Evolutionary conservation across 2,113 vertebrate genomes (phyloP).

Genomic region (Podilymbus podiceps): DNA sequence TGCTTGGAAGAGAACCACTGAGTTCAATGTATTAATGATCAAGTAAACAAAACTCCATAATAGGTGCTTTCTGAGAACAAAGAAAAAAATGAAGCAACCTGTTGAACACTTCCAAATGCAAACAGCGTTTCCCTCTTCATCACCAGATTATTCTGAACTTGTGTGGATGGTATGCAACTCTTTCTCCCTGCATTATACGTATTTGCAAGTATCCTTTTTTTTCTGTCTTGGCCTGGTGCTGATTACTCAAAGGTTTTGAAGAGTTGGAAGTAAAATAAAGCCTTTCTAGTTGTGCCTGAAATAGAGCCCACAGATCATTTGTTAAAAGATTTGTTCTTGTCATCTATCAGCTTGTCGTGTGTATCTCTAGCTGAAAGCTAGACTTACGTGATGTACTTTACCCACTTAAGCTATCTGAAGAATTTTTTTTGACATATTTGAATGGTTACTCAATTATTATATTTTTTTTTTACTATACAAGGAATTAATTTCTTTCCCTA

Average conservation of each 20-base stretch:
- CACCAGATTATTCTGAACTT: constrained; percentile 9
- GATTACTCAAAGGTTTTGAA: constrained; percentile 8
- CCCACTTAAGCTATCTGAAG: neutral
- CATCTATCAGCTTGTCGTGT: neutral
- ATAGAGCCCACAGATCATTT: neutral
- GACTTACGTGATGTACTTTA: neutral
- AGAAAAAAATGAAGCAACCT: neutral
- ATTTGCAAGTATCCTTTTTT: constrained; percentile 23
- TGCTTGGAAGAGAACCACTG: neutral
- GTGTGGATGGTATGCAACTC: neutral
- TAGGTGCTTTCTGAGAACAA: constrained; percentile 7
- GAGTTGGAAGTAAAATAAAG: constrained; percentile 11
- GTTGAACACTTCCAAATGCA: neutral
- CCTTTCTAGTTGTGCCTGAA: constrained; percentile 6
- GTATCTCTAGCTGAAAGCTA: neutral
- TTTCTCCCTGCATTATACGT: neutral
- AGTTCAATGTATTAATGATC: neutral
- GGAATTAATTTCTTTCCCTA: neutral
- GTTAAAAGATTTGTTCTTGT: neutral
- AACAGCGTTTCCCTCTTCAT: constrained; percentile 2
- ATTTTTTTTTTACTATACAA: neutral
- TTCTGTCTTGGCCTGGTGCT: constrained; percentile 12
- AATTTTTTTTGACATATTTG: neutral
- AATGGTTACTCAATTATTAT: neutral
- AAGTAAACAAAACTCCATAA: neutral